Percentiles rank a stretch among this genome's conserved stretches.
Evolutionary conservation across 2,888 invertebrate species (phyloP).

Genomic region (Drosophila meridiana): DNA sequence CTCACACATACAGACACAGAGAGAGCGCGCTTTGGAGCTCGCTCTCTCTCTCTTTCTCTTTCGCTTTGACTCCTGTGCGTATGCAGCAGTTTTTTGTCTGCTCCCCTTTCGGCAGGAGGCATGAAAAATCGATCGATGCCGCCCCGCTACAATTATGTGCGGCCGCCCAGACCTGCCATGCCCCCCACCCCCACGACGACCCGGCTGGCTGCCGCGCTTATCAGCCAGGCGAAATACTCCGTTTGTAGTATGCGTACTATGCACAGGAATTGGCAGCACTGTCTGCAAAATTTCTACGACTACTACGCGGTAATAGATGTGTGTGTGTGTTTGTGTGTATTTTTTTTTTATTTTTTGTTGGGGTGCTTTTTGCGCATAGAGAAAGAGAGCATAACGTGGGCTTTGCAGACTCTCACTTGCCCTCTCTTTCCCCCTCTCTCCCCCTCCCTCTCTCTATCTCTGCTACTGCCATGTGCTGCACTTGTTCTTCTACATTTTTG

Average conservation of each 20-base stretch:
- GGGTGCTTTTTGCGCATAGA: conserved; percentile 60
- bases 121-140: conserved; percentile 81
- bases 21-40: conserved; percentile 38
- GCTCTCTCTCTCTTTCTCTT: background rate
- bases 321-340: conserved; percentile 4
- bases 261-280: conserved; percentile 69
- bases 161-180: conserved; percentile 9
- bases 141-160: conserved; percentile 44
- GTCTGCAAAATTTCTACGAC: conserved; percentile 62
- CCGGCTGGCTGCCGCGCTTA: conserved; percentile 63
- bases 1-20: conserved; percentile 20
- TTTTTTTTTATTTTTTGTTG: conserved; percentile 24
- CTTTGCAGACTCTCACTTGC: conserved; percentile 51
- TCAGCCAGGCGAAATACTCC: conserved; percentile 69
- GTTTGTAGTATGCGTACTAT: conserved; percentile 71
- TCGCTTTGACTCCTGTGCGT: conserved; percentile 61
- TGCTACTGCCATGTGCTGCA: conserved; percentile 58
- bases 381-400: background rate
- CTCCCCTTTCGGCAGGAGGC: conserved; percentile 32
- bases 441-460: background rate
- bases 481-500: conserved; percentile 65
- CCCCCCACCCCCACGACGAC: background rate
- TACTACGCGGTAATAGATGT: conserved; percentile 25
- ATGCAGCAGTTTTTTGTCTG: conserved; percentile 68
- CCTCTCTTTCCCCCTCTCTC: conserved; percentile 2